Base-by-base conservation (phyloP, 2,888 invertebrate species). In the Boloria euphrosyne region DNA sequence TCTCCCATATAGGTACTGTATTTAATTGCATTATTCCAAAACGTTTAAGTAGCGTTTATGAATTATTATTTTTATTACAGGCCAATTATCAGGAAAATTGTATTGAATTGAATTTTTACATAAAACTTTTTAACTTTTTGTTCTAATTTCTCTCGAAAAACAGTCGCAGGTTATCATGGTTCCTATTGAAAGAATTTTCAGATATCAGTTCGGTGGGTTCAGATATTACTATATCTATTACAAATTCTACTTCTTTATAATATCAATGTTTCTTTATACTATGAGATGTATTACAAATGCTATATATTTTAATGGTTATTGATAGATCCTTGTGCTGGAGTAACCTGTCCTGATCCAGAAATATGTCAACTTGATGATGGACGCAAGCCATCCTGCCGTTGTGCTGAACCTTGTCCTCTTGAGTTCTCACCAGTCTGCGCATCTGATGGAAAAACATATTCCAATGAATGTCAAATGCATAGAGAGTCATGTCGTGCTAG, bases 401-500 rank as follows among this genome's bases (percentile, higher is more conserved):
- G 98, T 82, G 96, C 96, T 58, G 96, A 96, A 79, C 94, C 95
- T 54, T 96, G 96, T 75, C 95, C 96, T 4, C 93, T 97, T 61
- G 96, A 96, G 81, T 96, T 96, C 83, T 94, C 95, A 10, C 96
- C 96, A 0, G 94, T 96, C 57, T 96, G 96, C 77, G 96, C 96
- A 13, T 96, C 95, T 55, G 96, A 96, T 86, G 96, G 96, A 61
- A 95, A 96, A 84, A 96, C 96, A 0, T 97, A 96, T 83, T 93
- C 96, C 71, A 97, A 96, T 86, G 96, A 97, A 84, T 98, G 98
- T 83, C 95, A 95, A 78, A 94, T 97, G 85, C 93, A 95, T 74
- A 94, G 96, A 76, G 95, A 96, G 81, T 96, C 97, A 18, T 98
- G 98, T 84, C 94, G 95, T 55, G 93, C 95, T 38, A 92, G 96